Percentiles rank a stretch among this genome's conserved stretches.
Conservation (phyloP, 2,113 vertebrate species). For the Oncorhynchus gorbuscha region DNA sequence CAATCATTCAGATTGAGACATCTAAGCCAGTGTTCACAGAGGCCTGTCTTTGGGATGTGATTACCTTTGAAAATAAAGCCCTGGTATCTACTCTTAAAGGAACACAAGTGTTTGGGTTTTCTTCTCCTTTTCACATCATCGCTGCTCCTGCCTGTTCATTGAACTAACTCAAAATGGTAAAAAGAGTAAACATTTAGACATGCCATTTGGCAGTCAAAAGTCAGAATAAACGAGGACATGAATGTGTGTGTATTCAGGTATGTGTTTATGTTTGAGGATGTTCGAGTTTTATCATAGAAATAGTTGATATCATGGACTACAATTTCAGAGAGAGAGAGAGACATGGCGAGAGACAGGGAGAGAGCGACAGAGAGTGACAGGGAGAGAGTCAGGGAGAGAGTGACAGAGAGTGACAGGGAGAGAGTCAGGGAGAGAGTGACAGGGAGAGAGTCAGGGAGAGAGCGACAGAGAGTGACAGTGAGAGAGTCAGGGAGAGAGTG, state of each 20-base stretch:
- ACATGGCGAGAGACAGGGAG: background rate
- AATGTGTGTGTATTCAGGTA: conserved; percentile 39
- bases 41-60: conserved; percentile 38
- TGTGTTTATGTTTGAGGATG: conserved; percentile 25
- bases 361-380: conserved; percentile 14
- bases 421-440: too few species aligned
- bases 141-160: background rate
- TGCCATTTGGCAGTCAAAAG: conserved; percentile 18
- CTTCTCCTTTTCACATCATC: conserved; percentile 24
- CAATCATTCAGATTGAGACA: conserved; percentile 19
- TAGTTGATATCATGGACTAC: background rate
- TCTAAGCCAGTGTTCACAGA: conserved; percentile 38
- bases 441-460: too few species aligned
- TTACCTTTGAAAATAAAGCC: conserved; percentile 49
- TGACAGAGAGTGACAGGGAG: too few species aligned
- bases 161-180: conserved; percentile 11
- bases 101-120: conserved; percentile 32
- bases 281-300: background rate
- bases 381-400: background rate
- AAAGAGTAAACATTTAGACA: background rate
- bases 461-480: too few species aligned
- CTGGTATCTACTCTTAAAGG: conserved; percentile 44
- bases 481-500: too few species aligned
- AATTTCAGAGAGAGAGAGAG: background rate
- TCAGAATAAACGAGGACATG: conserved; percentile 27